Base-by-base conservation (phyloP, 37 sponge, comb jelly and placozoan genomes). In the Ianthella basta region DNA sequence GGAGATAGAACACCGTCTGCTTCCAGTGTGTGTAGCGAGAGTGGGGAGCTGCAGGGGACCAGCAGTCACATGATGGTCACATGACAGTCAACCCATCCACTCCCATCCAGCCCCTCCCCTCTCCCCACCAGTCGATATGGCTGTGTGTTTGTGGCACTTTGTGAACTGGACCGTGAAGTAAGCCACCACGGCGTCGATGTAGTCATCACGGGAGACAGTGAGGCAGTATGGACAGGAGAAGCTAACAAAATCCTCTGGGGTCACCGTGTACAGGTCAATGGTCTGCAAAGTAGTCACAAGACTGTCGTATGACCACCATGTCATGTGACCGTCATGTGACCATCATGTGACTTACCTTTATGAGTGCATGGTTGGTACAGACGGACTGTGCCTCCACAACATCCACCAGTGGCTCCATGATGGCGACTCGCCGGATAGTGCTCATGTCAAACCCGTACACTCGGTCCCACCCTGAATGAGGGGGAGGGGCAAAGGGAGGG, bases 371-470 rank as follows among this genome's bases (percentile, higher is more conserved):
- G 72, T 90, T 87, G 6, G 89, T 89, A 37, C 86, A 67, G 0
- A 98, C 89, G 66, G 94, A 97, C 36, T 91, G 84, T 0, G 84
- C 72, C n/a, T 98, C 99, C 35, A 98, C 99, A 8, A 94, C 90
- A 68, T 98, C 99, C 0, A 98, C 99, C 55, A 98, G 87, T 15
- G 99, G 97, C 77, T 98, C 99, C 67, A 86, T 90, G 61, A 98
- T 74, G 1, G 99, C 99, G 15, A 96, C 89, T 4, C 91, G 84
- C 25, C 90, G 77, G 60, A 98, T 92, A 35, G 81, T 87, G 84
- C 92, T 96, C 99, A 98, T 98, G 84, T 98, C 91, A 89, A 96
- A 98, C 0, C 99, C 99, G 80, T 98, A 98, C 67, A 98, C 99
- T 84, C 84, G 92, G 82, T 96, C 95, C 99, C 99, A 98, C 97